phyloP scores from a whole-genome alignment of 2,888 invertebrate genomes.

The Apamea anceps region DNA sequence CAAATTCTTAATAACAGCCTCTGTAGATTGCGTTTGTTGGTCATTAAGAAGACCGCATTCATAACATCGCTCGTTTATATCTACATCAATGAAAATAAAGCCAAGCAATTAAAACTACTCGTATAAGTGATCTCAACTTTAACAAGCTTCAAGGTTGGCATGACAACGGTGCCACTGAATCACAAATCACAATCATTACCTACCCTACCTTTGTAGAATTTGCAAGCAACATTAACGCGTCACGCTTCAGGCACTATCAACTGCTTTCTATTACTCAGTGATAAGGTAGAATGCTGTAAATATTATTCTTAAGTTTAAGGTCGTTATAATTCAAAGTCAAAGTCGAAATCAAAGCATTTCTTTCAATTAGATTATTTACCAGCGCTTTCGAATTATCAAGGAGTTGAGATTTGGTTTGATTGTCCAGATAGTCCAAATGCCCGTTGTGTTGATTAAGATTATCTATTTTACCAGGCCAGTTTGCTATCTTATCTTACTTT shows the following conservation, averaged over 20 bases:
- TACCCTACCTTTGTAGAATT: conserved; percentile 63
- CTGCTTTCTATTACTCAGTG: conserved; percentile 63
- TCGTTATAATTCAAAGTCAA: not conserved
- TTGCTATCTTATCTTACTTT: not conserved
- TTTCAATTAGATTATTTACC: not conserved
- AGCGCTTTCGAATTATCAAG: not conserved
- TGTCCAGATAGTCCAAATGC: not conserved
- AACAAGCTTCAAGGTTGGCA: conserved; percentile 62
- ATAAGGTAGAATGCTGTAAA: conserved; percentile 40
- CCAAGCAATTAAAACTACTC: conserved; percentile 44
- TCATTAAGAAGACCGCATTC: conserved; percentile 37
- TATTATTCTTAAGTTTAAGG: conserved; percentile 42
- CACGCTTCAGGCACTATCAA: conserved; percentile 57
- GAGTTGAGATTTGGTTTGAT: not conserved
- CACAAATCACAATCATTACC: conserved; percentile 64
- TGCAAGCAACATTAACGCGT: conserved; percentile 63
- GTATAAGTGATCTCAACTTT: conserved; percentile 30
- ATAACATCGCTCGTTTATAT: conserved; percentile 27
- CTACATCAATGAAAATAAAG: conserved; percentile 46
- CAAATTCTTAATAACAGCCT: not conserved
- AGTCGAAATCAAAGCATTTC: not conserved
- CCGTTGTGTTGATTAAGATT: not conserved
- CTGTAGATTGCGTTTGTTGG: conserved; percentile 4
- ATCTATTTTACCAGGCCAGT: not conserved
- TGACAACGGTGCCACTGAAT: conserved; percentile 63